Conservation (phyloP, 2,797 vertebrate species). For the Dendrocincla tyrannina region DNA sequence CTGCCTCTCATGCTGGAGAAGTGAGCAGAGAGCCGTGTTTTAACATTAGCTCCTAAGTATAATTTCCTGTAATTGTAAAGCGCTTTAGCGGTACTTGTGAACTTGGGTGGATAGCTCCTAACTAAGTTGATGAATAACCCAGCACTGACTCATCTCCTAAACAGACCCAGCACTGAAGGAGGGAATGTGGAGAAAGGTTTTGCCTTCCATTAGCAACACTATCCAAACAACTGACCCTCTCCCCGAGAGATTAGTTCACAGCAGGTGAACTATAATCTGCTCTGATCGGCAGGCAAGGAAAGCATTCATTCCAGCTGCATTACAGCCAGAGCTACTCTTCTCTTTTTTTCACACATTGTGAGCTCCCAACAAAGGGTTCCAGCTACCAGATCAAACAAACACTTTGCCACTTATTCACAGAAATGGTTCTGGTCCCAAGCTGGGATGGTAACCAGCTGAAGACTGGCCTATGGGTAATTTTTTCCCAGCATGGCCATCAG, state of each 20-base stretch:
- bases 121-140: slow-evolving; percentile 53
- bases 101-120: slow-evolving; percentile 40
- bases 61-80: slow-evolving; percentile 57
- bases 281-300: slow-evolving; percentile 17
- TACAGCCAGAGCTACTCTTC: slow-evolving; percentile 50
- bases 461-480: neutral
- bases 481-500: neutral
- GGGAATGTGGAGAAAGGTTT: slow-evolving; percentile 38
- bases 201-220: slow-evolving; percentile 65
- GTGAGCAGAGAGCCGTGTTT: slow-evolving; percentile 14
- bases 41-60: slow-evolving; percentile 10
- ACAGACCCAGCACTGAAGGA: slow-evolving; percentile 3
- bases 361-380: neutral
- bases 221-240: slow-evolving; percentile 65
- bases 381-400: slow-evolving; percentile 56
- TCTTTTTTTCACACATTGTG: neutral
- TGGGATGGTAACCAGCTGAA: neutral
- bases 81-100: slow-evolving; percentile 46
- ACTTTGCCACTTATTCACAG: slow-evolving; percentile 53
- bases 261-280: slow-evolving; percentile 63
- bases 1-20: neutral
- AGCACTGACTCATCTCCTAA: slow-evolving; percentile 22
- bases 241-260: slow-evolving; percentile 55
- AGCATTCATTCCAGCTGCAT: slow-evolving; percentile 39
- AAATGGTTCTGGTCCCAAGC: neutral